These are phyloP conservation scores for Darevskia nairensis DNA, from an alignment of 2,797 vertebrate genomes.

Conservation along the genomic window DNA sequence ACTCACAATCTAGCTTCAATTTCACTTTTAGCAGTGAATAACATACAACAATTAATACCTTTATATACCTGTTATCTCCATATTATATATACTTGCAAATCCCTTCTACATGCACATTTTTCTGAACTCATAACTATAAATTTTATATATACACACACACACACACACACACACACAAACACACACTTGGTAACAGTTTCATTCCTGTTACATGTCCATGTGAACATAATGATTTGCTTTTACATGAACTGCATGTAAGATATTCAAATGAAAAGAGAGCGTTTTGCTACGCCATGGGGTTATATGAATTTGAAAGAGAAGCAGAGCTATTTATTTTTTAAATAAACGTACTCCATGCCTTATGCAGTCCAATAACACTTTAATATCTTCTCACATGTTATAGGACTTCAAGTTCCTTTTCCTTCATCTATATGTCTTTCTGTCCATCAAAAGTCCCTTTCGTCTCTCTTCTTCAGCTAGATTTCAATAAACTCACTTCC, in stretches of 20 bases:
- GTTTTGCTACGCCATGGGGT: too few relatives aligned
- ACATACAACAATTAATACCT: not conserved
- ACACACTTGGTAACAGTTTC: not conserved
- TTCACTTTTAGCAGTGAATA: not conserved
- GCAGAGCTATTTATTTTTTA: not conserved
- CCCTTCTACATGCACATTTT: not conserved
- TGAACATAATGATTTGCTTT: not conserved
- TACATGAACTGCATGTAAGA: not conserved
- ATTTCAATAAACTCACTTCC: constrained; percentile 20
- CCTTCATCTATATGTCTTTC: constrained; percentile 2
- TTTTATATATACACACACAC: not conserved
- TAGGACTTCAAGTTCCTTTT: not conserved
- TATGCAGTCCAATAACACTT: not conserved
- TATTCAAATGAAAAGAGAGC: not conserved
- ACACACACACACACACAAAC: too few relatives aligned
- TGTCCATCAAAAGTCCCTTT: constrained; percentile 15
- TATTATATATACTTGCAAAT: not conserved
- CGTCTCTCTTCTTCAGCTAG: not conserved
- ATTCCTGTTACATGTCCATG: not conserved
- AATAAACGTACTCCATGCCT: not conserved
- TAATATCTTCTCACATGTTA: not conserved
- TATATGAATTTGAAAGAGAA: not conserved
- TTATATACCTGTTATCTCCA: not conserved
- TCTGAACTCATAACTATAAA: not conserved
- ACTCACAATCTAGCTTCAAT: not conserved